Conservation (phyloP, 2,797 vertebrate species). For the Brachyalestes nurse region DNA sequence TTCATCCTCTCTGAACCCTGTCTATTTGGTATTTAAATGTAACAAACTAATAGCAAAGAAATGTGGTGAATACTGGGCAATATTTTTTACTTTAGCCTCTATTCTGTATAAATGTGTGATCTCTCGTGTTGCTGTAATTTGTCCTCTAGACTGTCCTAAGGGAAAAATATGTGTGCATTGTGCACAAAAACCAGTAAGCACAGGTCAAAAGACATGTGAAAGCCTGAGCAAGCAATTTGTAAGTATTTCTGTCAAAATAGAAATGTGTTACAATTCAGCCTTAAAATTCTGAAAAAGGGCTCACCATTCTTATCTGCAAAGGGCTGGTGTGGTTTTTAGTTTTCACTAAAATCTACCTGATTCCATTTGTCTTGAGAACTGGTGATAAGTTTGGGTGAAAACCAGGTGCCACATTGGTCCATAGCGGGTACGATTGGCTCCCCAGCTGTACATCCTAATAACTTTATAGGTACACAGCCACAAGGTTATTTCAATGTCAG, state of each 20-base stretch:
- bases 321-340: too few species aligned
- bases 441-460: too few species aligned
- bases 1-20: not conserved
- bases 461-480: too few species aligned
- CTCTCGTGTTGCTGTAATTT: not conserved
- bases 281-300: too few species aligned
- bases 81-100: not conserved
- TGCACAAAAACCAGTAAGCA: conserved; percentile 54
- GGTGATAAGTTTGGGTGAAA: too few species aligned
- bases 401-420: too few species aligned
- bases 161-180: conserved; percentile 74
- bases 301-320: too few species aligned
- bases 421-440: too few species aligned
- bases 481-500: not conserved
- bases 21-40: not conserved
- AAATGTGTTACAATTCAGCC: not conserved
- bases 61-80: not conserved
- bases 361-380: too few species aligned
- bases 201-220: conserved; percentile 71
- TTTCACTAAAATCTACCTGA: too few species aligned
- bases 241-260: conserved; percentile 33
- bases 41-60: not conserved
- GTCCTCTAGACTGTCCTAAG: conserved; percentile 65
- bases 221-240: conserved; percentile 72
- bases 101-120: not conserved